Conservation (phyloP, 2,797 vertebrate species). For the Sylvilagus floridanus region DNA sequence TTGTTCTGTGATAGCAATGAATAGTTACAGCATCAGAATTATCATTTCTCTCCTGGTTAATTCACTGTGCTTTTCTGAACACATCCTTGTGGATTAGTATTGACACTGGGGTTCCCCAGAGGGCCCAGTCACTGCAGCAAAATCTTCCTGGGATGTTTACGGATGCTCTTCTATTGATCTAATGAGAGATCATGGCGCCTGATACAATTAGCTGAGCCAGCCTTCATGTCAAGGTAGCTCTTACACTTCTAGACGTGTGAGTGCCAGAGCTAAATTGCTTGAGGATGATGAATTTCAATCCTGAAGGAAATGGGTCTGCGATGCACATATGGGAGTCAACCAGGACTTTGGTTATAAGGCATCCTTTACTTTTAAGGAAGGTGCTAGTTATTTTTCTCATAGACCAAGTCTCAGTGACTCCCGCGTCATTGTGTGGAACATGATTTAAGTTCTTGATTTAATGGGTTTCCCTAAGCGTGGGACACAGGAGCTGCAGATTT, state of each 20-base stretch:
- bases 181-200: constrained; percentile 73
- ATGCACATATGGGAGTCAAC: constrained; percentile 71
- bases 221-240: constrained; percentile 61
- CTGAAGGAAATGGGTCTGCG: constrained; percentile 74
- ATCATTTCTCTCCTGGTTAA: constrained; percentile 53
- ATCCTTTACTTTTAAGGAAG: background rate
- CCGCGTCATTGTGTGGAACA: background rate
- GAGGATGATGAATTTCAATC: constrained; percentile 75
- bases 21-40: constrained; percentile 56
- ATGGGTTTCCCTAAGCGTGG: background rate
- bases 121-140: background rate
- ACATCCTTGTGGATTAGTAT: constrained; percentile 63
- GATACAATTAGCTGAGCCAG: constrained; percentile 68
- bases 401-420: constrained; percentile 45
- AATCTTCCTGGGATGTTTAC: constrained; percentile 73
- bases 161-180: constrained; percentile 65
- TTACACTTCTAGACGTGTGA: constrained; percentile 32
- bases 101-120: constrained; percentile 68
- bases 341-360: constrained; percentile 65
- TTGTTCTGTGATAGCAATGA: constrained; percentile 23
- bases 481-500: background rate
- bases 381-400: constrained; percentile 49
- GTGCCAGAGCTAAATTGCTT: constrained; percentile 29
- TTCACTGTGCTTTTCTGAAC: constrained; percentile 29
- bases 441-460: constrained; percentile 7